phyloP scores from a whole-genome alignment of 2,113 vertebrate genomes.

The Bucco capensis region DNA sequence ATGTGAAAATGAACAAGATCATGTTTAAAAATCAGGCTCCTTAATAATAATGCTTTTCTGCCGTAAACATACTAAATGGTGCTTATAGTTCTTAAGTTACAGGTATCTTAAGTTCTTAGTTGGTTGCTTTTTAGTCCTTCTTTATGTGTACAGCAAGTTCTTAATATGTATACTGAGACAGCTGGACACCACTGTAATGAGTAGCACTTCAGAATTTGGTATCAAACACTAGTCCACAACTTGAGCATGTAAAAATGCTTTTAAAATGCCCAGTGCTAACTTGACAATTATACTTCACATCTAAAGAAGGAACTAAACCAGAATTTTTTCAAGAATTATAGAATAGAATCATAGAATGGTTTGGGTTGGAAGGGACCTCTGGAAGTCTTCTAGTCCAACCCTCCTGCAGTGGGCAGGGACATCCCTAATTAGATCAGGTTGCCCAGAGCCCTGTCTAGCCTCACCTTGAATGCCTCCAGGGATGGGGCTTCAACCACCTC shows the following conservation, averaged over 20 bases:
- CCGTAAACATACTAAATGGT: background rate
- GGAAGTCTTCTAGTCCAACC: too few relatives aligned
- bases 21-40: background rate
- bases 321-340: too few relatives aligned
- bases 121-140: background rate
- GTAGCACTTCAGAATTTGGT: background rate
- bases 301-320: background rate
- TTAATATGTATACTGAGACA: background rate
- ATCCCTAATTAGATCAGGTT: too few relatives aligned
- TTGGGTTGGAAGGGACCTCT: too few relatives aligned
- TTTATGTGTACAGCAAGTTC: background rate
- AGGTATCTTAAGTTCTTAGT: background rate
- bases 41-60: background rate
- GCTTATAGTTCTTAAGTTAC: background rate
- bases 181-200: background rate
- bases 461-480: too few relatives aligned
- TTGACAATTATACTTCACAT: background rate
- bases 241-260: background rate
- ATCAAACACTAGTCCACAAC: background rate
- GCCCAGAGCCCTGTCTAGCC: too few relatives aligned
- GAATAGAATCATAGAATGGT: too few relatives aligned
- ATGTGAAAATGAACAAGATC: background rate
- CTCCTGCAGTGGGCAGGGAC: too few relatives aligned
- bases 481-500: too few relatives aligned
- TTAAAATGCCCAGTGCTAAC: background rate